Evolutionary conservation across 2,888 invertebrate species (phyloP), one percentile per base, ranked within the genome.

Genomic region (Carcina quercana): DNA sequence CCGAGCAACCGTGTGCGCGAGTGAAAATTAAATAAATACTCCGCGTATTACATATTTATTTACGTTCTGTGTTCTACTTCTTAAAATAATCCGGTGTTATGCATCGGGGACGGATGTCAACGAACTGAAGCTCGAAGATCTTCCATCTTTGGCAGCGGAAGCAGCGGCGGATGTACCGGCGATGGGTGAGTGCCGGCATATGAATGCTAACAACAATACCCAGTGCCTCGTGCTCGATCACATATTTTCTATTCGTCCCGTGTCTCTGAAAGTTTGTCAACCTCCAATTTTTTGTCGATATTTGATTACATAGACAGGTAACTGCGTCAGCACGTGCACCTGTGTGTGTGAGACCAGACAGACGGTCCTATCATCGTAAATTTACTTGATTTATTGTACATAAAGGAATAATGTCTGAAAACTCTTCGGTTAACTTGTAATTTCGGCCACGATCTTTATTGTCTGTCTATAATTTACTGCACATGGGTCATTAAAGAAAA

Each of bases 121-220:
- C 75, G 80, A 75, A 79, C 82, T 71, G 70, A 60, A 56, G 54
- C 53, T 53, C 52, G 59, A 70, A 70, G 71, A 80, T 79, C 74
- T 68, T 64, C 83, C 83, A 78, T 82, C 82, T 83, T 82, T 78
- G 83, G 82, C 74, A 80, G 67, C 83, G 83, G 83, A 83, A 83
- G 79, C 66, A 70, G 55, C 73, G 60, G 61, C 82, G 83, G 83
- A 83, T 79, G 82, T 80, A 72, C 74, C 78, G 68, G 71, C 76
- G 55, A 82, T 83, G 82, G 82, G 82, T 83, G 71, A 80, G 82
- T 70, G 53, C 56, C 61, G 56, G 66, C 59, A 66, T 74, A 75
- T 75, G 72, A 78, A 79, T 70, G 69, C 60, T 73, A 67, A 76
- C 71, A 73, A 75, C 73, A 72, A 73, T 73, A 61, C 65, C 62